Conservation (phyloP, 1,140 invertebrate species). For the Argopecten irradians region DNA sequence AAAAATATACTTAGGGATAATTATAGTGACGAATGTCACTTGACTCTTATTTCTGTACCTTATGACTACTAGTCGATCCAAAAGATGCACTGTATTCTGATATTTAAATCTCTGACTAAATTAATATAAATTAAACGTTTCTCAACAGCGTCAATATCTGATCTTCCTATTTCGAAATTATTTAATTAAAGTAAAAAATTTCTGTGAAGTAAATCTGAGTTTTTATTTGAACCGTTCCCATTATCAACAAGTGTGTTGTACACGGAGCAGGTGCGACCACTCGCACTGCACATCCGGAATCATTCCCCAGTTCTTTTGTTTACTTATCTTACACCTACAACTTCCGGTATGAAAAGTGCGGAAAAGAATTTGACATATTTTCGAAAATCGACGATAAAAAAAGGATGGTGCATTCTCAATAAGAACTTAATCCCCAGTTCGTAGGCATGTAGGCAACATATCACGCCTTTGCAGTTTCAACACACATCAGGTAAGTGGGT, state of each 20-base stretch:
- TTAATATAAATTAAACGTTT: too few species aligned
- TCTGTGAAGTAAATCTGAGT: too few species aligned
- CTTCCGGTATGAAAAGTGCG: constrained; percentile 20
- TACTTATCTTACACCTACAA: constrained; percentile 22
- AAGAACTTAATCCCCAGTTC: background rate
- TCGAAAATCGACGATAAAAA: background rate
- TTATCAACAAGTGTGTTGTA: background rate
- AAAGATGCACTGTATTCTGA: too few species aligned
- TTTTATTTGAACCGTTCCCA: too few species aligned
- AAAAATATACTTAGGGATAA: too few species aligned
- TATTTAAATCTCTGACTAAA: too few species aligned
- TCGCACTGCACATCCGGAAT: constrained; percentile 17
- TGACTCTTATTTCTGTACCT: too few species aligned
- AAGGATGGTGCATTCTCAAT: background rate
- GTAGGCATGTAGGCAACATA: background rate
- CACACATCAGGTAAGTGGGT: background rate
- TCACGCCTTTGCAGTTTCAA: background rate
- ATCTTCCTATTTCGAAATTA: too few species aligned
- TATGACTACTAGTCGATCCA: too few species aligned
- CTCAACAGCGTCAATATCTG: too few species aligned
- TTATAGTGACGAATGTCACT: too few species aligned
- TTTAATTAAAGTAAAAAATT: too few species aligned
- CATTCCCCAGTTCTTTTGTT: background rate
- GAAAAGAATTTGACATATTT: constrained; percentile 16
- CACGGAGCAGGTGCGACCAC: background rate